phyloP scores from a whole-genome alignment of 2,888 invertebrate genomes.

The Nymphalis polychloros region DNA sequence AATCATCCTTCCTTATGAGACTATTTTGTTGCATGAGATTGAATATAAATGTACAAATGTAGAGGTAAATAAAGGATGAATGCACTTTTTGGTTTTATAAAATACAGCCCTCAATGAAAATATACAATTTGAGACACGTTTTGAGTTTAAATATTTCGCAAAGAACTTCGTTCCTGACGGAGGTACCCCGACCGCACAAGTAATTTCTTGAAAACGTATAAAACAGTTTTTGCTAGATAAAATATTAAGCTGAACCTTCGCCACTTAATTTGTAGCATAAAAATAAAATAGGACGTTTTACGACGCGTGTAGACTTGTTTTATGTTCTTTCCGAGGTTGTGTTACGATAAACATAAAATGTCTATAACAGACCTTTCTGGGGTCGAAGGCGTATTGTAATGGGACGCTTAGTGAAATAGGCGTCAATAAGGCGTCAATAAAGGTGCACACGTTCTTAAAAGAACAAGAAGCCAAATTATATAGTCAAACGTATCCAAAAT shows the following conservation, averaged over 20 bases:
- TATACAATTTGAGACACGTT: too few species aligned
- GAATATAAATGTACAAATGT: too few species aligned
- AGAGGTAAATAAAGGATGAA: too few species aligned
- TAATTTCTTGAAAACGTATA: not conserved
- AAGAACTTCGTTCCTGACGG: too few species aligned
- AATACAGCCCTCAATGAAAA: too few species aligned
- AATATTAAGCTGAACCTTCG: slow-evolving; percentile 22
- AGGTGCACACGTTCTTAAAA: not conserved
- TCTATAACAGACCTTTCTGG: slow-evolving; percentile 11
- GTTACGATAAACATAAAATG: slow-evolving; percentile 15
- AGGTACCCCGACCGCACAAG: too few species aligned
- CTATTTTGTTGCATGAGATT: too few species aligned
- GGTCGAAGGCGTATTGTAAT: not conserved
- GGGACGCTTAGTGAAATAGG: not conserved
- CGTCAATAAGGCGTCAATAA: too few species aligned
- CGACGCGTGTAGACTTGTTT: slow-evolving; percentile 20
- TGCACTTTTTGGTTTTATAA: too few species aligned
- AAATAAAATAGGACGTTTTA: slow-evolving; percentile 27
- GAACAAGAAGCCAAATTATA: not conserved
- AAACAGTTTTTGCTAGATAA: slow-evolving; percentile 13
- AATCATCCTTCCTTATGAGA: too few species aligned
- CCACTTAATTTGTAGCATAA: slow-evolving; percentile 26
- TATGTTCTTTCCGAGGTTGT: slow-evolving; percentile 23
- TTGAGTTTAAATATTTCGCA: too few species aligned
- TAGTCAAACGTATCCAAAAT: too few species aligned